These are phyloP conservation scores for Heliconius himera DNA, from an alignment of 1,140 invertebrate genomes.

Conservation along the genomic window DNA sequence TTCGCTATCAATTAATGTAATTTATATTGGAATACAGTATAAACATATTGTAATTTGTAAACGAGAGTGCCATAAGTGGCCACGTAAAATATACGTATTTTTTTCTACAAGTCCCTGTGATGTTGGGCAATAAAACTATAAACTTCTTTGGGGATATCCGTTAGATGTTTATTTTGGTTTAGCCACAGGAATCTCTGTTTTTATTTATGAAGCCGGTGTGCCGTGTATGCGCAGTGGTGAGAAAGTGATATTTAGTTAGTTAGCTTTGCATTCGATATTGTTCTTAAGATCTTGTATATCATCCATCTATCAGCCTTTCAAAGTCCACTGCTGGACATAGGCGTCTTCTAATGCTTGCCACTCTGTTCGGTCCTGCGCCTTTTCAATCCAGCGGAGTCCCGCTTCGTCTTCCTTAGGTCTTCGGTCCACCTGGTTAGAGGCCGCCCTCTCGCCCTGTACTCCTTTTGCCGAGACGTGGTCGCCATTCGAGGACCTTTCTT, in stretches of 20 bases:
- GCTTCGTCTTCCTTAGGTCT: no score
- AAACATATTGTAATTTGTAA: constrained; percentile 32
- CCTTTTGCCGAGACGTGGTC: no score
- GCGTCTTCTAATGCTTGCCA: no score
- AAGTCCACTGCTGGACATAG: no score
- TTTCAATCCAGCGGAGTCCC: no score
- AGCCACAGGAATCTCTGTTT: constrained; percentile 45
- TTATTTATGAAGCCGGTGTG: constrained; percentile 36
- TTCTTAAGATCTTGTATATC: no score
- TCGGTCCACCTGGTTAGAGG: no score
- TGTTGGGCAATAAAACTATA: constrained; percentile 44
- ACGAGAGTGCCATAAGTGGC: constrained; percentile 37
- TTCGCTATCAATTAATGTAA: constrained; percentile 19
- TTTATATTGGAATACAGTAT: constrained; percentile 28
- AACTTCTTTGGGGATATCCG: constrained; percentile 48
- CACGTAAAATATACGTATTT: constrained; percentile 39
- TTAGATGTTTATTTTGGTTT: constrained; percentile 51
- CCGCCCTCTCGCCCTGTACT: no score
- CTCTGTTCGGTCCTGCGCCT: no score
- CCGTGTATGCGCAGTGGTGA: background rate
- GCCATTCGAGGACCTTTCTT: no score
- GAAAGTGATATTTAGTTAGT: background rate
- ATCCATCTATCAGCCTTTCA: no score
- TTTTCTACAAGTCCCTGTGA: constrained; percentile 43
- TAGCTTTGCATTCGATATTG: no score